Evolutionary conservation across 1,140 invertebrate genomes (phyloP).

Genomic region (Drosophila arizonae): DNA sequence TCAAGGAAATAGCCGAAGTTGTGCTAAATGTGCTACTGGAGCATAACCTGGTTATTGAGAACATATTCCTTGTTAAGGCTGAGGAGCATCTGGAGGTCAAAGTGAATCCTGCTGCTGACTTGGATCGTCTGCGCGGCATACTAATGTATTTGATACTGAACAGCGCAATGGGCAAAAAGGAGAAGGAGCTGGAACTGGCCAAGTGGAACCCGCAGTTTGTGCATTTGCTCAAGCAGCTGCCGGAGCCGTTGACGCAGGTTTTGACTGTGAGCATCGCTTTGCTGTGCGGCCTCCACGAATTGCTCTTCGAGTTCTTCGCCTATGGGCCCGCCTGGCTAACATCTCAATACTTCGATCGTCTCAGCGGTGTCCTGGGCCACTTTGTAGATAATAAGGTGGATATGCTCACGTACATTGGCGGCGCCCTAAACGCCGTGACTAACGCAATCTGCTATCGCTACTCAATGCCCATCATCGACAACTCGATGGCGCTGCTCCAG

Average conservation of each 20-base stretch:
- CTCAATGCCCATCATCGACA: not conserved
- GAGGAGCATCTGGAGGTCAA: not conserved
- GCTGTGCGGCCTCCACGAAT: conserved; percentile 32
- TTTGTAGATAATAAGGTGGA: conserved; percentile 1
- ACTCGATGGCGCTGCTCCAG: conserved; percentile 31
- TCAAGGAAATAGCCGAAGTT: conserved; percentile 22
- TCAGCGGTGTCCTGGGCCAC: conserved; percentile 28
- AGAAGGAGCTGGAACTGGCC: not conserved
- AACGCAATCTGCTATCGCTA: conserved; percentile 15
- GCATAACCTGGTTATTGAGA: conserved; percentile 22
- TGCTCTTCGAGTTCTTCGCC: conserved; percentile 39
- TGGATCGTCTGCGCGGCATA: conserved; percentile 40
- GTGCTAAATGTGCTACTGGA: conserved; percentile 39
- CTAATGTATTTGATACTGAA: conserved; percentile 38
- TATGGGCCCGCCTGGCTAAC: conserved; percentile 44
- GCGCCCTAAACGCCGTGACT: conserved; percentile 12
- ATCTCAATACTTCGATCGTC: conserved; percentile 32
- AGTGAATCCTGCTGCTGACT: not conserved
- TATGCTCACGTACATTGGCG: conserved; percentile 6
- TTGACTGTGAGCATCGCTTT: conserved; percentile 24
- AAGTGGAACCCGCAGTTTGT: conserved; percentile 34
- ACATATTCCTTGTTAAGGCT: not conserved
- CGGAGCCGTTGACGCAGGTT: conserved; percentile 22
- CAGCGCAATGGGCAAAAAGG: not conserved
- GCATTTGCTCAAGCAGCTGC: conserved; percentile 36